phyloP scores from a whole-genome alignment of 1,140 invertebrate genomes.

The Tetragnatha versicolor region DNA sequence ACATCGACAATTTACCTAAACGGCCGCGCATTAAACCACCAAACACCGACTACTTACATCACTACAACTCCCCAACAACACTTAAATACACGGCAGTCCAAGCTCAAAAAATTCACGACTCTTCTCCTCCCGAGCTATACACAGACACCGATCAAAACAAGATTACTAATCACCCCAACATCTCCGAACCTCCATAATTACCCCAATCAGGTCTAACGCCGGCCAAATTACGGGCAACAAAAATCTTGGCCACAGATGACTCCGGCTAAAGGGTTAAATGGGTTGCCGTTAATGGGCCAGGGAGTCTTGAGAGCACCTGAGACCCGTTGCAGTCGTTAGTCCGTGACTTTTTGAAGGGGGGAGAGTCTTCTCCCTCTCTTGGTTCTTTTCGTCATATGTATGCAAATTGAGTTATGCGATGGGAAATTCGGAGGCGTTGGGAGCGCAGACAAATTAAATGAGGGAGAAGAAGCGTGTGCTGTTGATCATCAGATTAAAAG shows the following conservation, averaged over 20 bases:
- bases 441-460: too few species aligned
- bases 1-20: too few species aligned
- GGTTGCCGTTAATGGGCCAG: constrained; percentile 28
- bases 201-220: constrained; percentile 10
- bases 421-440: background rate
- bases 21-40: too few species aligned
- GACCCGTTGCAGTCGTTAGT: constrained; percentile 25
- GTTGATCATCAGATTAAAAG: too few species aligned
- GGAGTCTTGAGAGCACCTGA: constrained; percentile 30
- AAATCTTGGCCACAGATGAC: constrained; percentile 11
- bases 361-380: background rate
- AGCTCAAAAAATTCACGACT: too few species aligned
- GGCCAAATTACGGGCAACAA: constrained; percentile 23
- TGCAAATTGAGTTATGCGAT: background rate
- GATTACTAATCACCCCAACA: constrained; percentile 13
- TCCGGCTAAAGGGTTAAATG: constrained; percentile 19
- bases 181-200: constrained; percentile 37
- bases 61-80: too few species aligned
- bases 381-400: background rate
- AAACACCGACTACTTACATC: too few species aligned
- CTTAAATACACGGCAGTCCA: too few species aligned
- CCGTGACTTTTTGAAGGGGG: constrained; percentile 33
- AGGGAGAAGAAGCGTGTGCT: too few species aligned
- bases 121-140: background rate
- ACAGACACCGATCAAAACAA: constrained; percentile 17